Evolutionary conservation across 2,113 vertebrate species (phyloP), one percentile per base, ranked within the genome.

Genomic region (Trematomus loennbergii): DNA sequence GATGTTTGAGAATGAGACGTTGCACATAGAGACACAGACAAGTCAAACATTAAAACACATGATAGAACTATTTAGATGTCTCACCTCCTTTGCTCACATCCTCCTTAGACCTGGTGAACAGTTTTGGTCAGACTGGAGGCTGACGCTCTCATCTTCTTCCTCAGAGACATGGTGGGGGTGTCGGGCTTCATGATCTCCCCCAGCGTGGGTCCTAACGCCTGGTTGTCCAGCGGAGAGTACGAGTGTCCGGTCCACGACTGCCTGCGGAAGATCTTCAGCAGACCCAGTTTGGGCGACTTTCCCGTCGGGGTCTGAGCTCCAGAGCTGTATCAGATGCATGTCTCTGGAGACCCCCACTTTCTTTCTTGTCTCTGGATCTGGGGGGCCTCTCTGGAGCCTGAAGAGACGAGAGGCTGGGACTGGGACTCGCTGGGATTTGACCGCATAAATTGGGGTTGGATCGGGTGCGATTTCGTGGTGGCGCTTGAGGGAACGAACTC

Each of bases 111-210:
- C 92, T 96, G 89, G 96, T 94, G 68, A 96, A 96, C 13, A 99
- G 92, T 69, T 96, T 96, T 95, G 50, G 97, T 98, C 84, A 99
- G 93, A 63, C 96, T 97, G 48, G 96, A 97, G 58, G 98, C 94
- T 0, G 98, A 99, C 20, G 96, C 96, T 92, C 96, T 97, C 81
- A 99, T 95, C 85, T 96, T 97, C 86, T 96, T 96, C 81, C 96
- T 97, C 54, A 99, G 92, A 4, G 95, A 96, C 71, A 96, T 91
- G 72, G 97, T 96, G 13, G 84, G n/a, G 0, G 95, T 86, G 36
- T 95, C 95, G 0, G 96, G 95, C 67, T 88, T 91, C 90, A 94
- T 88, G 71, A 91, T 81, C 65, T 92, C 91, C 57, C 91, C 91
- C 12, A 94, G 83, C 0, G 91, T 92, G 20, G 90, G 92, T 58